Percentiles rank a stretch among this genome's conserved stretches.
These are phyloP conservation scores for Cephus sareptanus DNA, from an alignment of 2,888 invertebrate genomes.

Conservation along the genomic window DNA sequence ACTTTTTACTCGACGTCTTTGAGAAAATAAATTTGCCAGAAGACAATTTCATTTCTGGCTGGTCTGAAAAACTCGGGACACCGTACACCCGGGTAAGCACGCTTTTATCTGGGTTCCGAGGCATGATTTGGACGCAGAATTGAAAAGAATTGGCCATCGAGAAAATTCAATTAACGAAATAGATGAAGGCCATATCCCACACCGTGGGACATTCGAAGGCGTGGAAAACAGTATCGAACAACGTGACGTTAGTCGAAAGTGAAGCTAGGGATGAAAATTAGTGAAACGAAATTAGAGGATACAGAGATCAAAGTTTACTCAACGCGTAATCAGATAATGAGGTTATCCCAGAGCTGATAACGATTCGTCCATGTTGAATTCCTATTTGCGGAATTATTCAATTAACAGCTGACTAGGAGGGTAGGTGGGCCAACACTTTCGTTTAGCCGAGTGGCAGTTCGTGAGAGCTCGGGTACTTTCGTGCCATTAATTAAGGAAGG, in stretches of 20 bases:
- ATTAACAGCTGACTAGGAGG: neutral
- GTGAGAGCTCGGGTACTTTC: conserved; percentile 4
- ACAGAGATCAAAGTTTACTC: neutral
- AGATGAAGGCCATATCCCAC: neutral
- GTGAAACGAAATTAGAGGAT: neutral
- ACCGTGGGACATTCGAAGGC: neutral
- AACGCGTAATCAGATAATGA: neutral
- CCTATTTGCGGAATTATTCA: neutral
- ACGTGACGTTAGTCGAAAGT: neutral
- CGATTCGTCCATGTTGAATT: neutral
- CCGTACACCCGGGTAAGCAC: neutral
- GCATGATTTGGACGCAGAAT: no score
- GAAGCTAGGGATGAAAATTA: neutral
- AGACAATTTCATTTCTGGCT: neutral
- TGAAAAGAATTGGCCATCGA: neutral
- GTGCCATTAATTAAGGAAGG: conserved; percentile 23
- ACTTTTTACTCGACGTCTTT: neutral
- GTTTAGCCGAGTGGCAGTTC: neutral
- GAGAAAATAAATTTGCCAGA: neutral
- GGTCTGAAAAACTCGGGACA: neutral
- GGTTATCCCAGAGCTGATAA: neutral
- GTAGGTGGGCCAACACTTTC: neutral
- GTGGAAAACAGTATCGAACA: neutral
- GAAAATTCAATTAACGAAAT: neutral
- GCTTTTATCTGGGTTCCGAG: neutral